Conservation (phyloP, 1,140 invertebrate species). For the Drosophila punjabiensis region DNA sequence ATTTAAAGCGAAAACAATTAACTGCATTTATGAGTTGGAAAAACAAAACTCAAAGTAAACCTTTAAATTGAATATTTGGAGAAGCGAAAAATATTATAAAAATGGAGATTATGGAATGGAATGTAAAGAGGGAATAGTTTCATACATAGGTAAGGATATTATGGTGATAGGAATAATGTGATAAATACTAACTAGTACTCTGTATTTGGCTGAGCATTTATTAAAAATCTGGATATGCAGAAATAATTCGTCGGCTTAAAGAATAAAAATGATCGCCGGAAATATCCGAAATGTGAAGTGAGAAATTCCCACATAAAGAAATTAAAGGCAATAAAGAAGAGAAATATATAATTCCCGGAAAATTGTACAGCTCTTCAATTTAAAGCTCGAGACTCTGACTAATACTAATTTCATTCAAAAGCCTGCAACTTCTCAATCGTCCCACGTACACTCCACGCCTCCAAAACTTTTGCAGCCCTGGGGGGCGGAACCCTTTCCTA, state of each 20-base stretch:
- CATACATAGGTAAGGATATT: too few species aligned
- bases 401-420: constrained; percentile 9
- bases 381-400: neutral
- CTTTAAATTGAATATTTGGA: neutral
- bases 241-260: too few species aligned
- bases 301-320: neutral
- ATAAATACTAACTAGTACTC: too few species aligned
- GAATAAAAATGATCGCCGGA: too few species aligned
- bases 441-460: constrained; percentile 26
- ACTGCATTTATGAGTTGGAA: constrained; percentile 28
- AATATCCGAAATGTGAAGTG: too few species aligned
- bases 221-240: too few species aligned
- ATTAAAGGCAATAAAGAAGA: neutral
- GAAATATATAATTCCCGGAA: neutral
- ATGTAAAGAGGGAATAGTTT: neutral
- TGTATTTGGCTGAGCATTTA: too few species aligned
- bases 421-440: constrained; percentile 28
- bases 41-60: neutral
- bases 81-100: neutral
- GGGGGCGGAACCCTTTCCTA: constrained; percentile 53
- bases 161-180: too few species aligned
- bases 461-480: constrained; percentile 36
- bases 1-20: constrained; percentile 57
- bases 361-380: neutral
- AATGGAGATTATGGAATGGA: accelerated